Percentiles rank a stretch among this genome's conserved stretches.
Conservation (phyloP, 2,888 invertebrate species). For the Scelioninae gen. 1 region DNA sequence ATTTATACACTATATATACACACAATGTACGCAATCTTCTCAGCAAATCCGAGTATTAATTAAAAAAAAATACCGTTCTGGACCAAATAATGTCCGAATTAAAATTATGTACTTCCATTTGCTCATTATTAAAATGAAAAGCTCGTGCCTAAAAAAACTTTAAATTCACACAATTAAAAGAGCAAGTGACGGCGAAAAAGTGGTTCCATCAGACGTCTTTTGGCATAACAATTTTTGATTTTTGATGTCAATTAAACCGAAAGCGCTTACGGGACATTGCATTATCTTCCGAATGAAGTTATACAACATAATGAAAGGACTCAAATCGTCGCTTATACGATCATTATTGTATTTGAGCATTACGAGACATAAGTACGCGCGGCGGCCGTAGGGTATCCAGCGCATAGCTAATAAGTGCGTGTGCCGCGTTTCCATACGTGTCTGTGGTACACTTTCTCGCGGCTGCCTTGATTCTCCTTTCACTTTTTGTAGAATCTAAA, state of each 20-base stretch:
- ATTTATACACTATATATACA: too few relatives aligned
- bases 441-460: constrained; percentile 75
- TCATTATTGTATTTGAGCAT: constrained; percentile 53
- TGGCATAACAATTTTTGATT: constrained; percentile 2
- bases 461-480: constrained; percentile 77
- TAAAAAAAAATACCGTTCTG: too few relatives aligned
- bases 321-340: constrained; percentile 55
- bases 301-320: constrained; percentile 60
- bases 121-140: neutral
- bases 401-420: constrained; percentile 55
- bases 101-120: neutral
- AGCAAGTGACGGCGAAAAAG: too few relatives aligned
- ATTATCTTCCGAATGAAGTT: constrained; percentile 50
- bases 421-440: constrained; percentile 21
- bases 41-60: too few relatives aligned
- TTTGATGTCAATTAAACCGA: constrained; percentile 26
- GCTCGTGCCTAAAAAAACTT: too few relatives aligned
- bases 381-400: constrained; percentile 55
- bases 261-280: constrained; percentile 5
- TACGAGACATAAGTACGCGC: constrained; percentile 46
- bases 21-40: too few relatives aligned
- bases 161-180: neutral
- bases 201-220: neutral
- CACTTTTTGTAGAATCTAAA: constrained; percentile 75
- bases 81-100: too few relatives aligned